Conservation (phyloP, 2,113 vertebrate genomes). For the Terrapene triunguis region DNA sequence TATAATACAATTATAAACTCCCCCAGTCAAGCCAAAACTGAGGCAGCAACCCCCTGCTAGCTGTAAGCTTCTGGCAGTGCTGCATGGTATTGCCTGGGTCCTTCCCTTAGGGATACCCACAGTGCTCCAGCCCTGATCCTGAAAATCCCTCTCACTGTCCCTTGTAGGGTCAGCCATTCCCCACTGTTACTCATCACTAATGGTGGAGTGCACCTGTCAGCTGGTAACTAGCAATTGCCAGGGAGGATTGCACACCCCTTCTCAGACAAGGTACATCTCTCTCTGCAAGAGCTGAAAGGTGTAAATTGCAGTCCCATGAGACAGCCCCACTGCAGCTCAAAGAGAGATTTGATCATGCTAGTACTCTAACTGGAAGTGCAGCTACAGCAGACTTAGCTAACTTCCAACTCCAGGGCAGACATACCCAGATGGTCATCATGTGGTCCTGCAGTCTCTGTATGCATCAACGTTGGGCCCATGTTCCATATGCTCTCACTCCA, state of each 20-base stretch:
- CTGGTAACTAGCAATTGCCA: not conserved
- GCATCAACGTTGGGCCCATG: not conserved
- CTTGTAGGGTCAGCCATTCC: rapidly evolving
- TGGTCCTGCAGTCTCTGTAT: too few species aligned
- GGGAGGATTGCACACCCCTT: not conserved
- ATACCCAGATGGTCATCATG: too few species aligned
- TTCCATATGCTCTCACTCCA: not conserved
- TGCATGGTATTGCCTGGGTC: not conserved
- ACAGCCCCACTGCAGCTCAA: not conserved
- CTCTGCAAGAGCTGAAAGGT: not conserved
- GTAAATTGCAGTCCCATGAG: not conserved
- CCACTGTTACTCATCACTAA: rapidly evolving
- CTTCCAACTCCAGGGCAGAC: not conserved
- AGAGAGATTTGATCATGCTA: not conserved
- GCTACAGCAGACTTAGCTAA: not conserved
- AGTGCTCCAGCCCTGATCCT: not conserved
- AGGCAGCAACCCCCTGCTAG: too few species aligned
- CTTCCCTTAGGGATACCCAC: not conserved
- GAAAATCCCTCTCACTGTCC: not conserved
- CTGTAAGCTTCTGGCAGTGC: not conserved
- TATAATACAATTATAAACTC: not conserved
- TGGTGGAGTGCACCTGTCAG: too few species aligned
- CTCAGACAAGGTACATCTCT: too few species aligned
- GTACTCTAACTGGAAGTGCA: not conserved
- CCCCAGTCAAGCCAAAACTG: too few species aligned